Evolutionary conservation across 1,140 invertebrate genomes (phyloP).

Genomic region (Cylas formicarius): DNA sequence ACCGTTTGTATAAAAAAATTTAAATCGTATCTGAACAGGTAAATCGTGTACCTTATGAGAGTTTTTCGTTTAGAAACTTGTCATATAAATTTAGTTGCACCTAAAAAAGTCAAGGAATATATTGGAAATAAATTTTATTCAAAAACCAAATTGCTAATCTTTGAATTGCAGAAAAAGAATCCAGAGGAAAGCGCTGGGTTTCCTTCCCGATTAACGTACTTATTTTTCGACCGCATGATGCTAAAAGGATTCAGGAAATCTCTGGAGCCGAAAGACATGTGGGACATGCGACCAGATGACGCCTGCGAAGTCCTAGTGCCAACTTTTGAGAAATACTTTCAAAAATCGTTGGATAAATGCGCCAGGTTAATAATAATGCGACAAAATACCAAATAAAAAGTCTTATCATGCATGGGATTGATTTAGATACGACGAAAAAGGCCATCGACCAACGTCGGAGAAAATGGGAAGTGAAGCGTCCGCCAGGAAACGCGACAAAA

Average conservation of each 20-base stretch:
- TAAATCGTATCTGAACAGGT: no score
- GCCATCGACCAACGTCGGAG: no score
- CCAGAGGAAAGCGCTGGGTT: slow-evolving; percentile 82
- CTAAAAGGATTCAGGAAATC: slow-evolving; percentile 76
- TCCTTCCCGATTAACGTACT: slow-evolving; percentile 76
- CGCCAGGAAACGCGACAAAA: slow-evolving; percentile 54
- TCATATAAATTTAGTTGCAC: background rate
- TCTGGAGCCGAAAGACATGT: slow-evolving; percentile 77
- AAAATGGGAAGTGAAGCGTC: no score
- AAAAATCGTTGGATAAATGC: slow-evolving; percentile 50
- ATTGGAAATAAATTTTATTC: background rate
- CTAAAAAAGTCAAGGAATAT: background rate
- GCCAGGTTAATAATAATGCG: slow-evolving; percentile 41
- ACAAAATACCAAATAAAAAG: background rate
- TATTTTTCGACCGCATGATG: slow-evolving; percentile 83
- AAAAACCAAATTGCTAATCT: background rate
- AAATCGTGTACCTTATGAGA: background rate
- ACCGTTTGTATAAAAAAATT: no score
- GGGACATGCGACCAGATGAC: slow-evolving; percentile 82
- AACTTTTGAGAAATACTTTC: slow-evolving; percentile 80
- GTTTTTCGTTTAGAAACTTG: background rate
- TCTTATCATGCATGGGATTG: no score
- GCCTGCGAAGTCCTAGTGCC: slow-evolving; percentile 69
- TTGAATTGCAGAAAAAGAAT: slow-evolving; percentile 62
- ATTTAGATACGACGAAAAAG: no score